phyloP scores from a whole-genome alignment of 2,888 invertebrate genomes.

The Eumacrocentrus americanus region DNA sequence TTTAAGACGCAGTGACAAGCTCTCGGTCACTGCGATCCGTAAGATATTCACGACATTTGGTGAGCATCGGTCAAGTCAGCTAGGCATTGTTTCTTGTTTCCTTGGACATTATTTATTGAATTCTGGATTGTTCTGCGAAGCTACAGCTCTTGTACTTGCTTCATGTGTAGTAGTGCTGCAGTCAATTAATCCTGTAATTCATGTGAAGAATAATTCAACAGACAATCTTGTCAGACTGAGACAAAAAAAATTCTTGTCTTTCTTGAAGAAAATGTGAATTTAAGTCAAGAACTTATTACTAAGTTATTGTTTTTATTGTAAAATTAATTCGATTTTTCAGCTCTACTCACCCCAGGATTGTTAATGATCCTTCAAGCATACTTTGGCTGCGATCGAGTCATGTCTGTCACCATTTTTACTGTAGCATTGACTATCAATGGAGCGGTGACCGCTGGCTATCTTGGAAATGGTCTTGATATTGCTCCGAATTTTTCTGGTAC shows the following conservation, averaged over 20 bases:
- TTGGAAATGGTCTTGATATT: constrained; percentile 85
- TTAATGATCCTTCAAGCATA: constrained; percentile 78
- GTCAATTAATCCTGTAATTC: no score
- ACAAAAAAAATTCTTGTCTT: no score
- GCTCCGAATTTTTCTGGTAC: constrained; percentile 90
- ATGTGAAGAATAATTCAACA: no score
- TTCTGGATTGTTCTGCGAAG: no score
- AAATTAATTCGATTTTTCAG: constrained; percentile 54
- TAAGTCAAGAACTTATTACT: background rate
- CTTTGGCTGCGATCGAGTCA: constrained; percentile 72
- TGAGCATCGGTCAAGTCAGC: no score
- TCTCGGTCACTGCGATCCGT: constrained; percentile 77
- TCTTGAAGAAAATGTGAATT: no score
- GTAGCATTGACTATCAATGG: constrained; percentile 82
- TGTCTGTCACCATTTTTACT: constrained; percentile 81
- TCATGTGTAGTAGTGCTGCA: no score
- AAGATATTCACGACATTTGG: constrained; percentile 72
- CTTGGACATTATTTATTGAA: no score
- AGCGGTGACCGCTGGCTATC: constrained; percentile 83
- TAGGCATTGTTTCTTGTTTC: no score
- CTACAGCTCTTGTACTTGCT: no score
- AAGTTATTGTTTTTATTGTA: background rate
- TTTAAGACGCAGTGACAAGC: constrained; percentile 69
- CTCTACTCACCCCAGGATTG: constrained; percentile 70
- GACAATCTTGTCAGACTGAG: no score